Base-by-base conservation (phyloP, 2,113 vertebrate genomes). In the Sardina pilchardus region DNA sequence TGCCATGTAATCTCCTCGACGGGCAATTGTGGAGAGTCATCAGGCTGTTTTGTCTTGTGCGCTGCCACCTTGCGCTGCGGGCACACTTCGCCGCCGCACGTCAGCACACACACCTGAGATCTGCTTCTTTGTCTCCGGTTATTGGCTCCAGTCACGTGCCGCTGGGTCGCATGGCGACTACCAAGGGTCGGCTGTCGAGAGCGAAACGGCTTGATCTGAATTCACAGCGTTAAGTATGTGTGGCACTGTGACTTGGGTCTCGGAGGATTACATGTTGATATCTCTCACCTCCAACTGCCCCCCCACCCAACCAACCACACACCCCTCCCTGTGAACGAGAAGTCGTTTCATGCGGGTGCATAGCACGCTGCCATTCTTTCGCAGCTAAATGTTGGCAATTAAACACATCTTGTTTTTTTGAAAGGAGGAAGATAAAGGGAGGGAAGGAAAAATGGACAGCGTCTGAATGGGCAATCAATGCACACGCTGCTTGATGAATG, bases 401-500 rank as follows among this genome's bases (percentile, higher is more conserved):
- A 71, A 71, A 71, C 8, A 71, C 63, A 71, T 71, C 63, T 9
- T 2, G 8, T 14, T 1, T 2, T 14, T 1, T 2, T 14, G 7
- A 71, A 34, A 71, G 10, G 63, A 71, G 3, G 10, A 34, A 30
- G 63, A 71, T 30, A 12, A 71, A 26, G 63, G 16, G 12, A 14
- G 12, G 24, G 26, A 1, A 42, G n/a, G n/a, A 30, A 34, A 71
- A 71, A 30, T 6, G 63, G 26, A 59, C 56, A 24, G 6, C 30
- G 63, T 71, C 50, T 53, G 63, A 63, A 63, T 63, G 56, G 56
- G 63, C n/a, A 71, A 71, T 71, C 63, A 71, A 12, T 71, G 63
- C 26, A 71, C 30, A 26, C 6, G 10, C 63, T 30, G n/a, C 10
- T 34, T 14, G 9, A 71, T 34, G 10, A 34, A 71, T 34, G 26